A percentile compares a stretch with the other conserved stretches of the same genome.
Conservation (phyloP, 2,113 vertebrate genomes). For the Athene noctua region DNA sequence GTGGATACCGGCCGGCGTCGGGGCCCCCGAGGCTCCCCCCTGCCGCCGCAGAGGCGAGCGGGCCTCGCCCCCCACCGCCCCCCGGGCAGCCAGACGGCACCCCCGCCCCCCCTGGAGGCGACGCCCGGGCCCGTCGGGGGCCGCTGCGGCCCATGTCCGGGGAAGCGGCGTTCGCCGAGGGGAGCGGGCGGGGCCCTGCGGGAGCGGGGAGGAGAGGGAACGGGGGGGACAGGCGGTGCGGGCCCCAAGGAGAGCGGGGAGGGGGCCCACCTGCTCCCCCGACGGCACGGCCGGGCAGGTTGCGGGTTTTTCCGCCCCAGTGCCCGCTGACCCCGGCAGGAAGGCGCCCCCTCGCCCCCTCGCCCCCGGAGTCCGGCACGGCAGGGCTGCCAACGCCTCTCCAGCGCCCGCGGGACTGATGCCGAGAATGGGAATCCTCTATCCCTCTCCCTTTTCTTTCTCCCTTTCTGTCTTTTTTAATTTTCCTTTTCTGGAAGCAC, state of each 20-base stretch:
- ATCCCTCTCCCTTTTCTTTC: background rate
- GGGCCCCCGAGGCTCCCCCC: too few relatives aligned
- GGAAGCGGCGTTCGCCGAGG: too few relatives aligned
- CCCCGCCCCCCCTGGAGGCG: background rate
- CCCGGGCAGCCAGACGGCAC: background rate
- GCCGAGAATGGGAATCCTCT: background rate
- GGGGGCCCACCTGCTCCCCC: background rate
- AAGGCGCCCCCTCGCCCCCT: background rate
- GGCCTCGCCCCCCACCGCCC: too few relatives aligned
- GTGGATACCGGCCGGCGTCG: accelerated
- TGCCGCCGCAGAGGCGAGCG: background rate
- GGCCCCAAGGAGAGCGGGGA: background rate
- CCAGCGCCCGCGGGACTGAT: background rate
- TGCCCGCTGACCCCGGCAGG: background rate
- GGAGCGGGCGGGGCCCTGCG: background rate
- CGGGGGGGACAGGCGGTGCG: background rate
- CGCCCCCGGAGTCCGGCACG: background rate
- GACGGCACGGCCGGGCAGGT: background rate
- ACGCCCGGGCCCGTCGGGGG: too few relatives aligned
- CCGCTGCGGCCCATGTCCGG: background rate
- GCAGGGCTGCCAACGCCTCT: background rate
- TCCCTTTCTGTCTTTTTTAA: too few relatives aligned
- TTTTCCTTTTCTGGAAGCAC: background rate
- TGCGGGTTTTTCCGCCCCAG: background rate
- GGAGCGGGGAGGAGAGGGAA: background rate